These are phyloP conservation scores for Bufotes viridis DNA, from an alignment of 2,797 vertebrate species.

Conservation along the genomic window DNA sequence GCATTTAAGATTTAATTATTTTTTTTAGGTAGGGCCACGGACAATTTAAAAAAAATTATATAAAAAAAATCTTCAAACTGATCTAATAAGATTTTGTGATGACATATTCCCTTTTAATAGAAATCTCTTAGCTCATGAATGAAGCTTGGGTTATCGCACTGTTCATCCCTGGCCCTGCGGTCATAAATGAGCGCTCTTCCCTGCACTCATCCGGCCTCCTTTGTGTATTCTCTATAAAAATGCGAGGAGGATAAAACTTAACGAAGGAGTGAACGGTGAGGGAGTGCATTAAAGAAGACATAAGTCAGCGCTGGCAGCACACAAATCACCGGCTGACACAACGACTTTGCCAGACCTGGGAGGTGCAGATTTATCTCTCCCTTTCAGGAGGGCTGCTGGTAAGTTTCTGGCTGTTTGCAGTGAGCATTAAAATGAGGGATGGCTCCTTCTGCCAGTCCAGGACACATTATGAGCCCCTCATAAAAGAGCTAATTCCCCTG, in stretches of 20 bases:
- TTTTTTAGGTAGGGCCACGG: too few relatives aligned
- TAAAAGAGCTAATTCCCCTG: constrained; percentile 54
- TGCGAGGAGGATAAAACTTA: constrained; percentile 40
- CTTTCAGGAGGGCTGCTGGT: constrained; percentile 51
- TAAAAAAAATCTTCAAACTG: too few relatives aligned
- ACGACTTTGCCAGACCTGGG: constrained; percentile 28
- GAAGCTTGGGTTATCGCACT: background rate
- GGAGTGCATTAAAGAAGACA: constrained; percentile 55
- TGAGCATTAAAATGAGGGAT: constrained; percentile 58
- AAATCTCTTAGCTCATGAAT: background rate
- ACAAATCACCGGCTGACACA: constrained; percentile 52
- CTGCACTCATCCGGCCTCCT: constrained; percentile 27
- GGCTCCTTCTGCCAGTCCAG: constrained; percentile 36
- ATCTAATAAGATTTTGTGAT: too few relatives aligned
- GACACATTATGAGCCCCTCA: constrained; percentile 47
- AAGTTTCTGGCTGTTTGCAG: constrained; percentile 36
- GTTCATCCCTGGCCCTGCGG: background rate
- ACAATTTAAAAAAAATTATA: too few relatives aligned
- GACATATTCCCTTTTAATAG: too few relatives aligned
- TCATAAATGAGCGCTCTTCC: background rate
- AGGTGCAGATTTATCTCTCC: constrained; percentile 54
- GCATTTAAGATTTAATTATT: too few relatives aligned
- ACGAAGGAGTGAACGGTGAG: constrained; percentile 49
- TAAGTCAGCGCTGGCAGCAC: constrained; percentile 55
- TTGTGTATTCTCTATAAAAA: constrained; percentile 49